These are phyloP conservation scores for Lontra canadensis DNA, from an alignment of 2,113 vertebrate species.

Conservation along the genomic window DNA sequence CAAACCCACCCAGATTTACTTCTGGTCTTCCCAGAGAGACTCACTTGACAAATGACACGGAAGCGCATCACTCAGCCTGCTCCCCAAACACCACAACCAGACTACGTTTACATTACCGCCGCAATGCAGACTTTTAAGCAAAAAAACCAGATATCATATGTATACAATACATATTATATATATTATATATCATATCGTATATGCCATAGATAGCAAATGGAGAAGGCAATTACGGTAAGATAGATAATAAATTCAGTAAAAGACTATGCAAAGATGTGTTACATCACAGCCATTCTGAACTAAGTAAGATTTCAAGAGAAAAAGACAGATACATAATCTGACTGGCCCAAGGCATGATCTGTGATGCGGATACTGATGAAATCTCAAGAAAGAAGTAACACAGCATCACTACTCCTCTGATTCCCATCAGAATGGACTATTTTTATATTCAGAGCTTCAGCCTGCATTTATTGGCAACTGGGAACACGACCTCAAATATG, in stretches of 20 bases:
- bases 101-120: background rate
- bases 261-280: background rate
- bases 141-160: background rate
- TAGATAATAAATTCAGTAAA: background rate
- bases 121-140: background rate
- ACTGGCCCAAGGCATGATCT: background rate
- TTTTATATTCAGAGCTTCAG: background rate
- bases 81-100: background rate
- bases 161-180: background rate
- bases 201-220: background rate
- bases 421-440: background rate
- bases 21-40: background rate
- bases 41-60: background rate
- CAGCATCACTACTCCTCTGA: background rate
- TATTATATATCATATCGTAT: background rate
- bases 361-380: background rate
- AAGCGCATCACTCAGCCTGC: background rate
- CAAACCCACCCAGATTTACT: background rate
- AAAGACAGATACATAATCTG: background rate
- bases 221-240: background rate
- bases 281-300: background rate
- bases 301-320: constrained; percentile 14
- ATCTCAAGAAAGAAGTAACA: background rate
- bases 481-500: background rate
- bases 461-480: background rate